Percentiles rank a stretch among this genome's conserved stretches.
Conservation (phyloP, 2,888 invertebrate species). For the Trichogramma evanescens region DNA sequence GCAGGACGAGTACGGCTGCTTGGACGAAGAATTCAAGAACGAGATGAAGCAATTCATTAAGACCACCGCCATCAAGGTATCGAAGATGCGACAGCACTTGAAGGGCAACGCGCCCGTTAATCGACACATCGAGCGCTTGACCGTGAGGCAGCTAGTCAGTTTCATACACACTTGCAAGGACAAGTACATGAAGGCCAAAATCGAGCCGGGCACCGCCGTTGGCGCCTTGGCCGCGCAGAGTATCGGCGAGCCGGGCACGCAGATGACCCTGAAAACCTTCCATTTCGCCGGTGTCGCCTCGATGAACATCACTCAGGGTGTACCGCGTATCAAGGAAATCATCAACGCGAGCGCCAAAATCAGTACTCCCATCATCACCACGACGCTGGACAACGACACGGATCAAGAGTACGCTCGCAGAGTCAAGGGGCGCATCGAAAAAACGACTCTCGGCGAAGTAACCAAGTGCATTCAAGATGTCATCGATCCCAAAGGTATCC, state of each 20-base stretch:
- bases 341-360: conserved; percentile 94
- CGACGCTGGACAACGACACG: conserved; percentile 66
- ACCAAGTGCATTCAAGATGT: conserved; percentile 78
- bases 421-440: conserved; percentile 92
- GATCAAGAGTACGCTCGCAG: conserved; percentile 82
- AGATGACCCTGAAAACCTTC: conserved; percentile 99
- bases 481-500: conserved; percentile 76
- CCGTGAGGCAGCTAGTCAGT: conserved; percentile 63
- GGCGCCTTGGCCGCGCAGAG: conserved; percentile 96
- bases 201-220: conserved; percentile 94
- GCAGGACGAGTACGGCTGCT: conserved; percentile 45
- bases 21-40: conserved; percentile 64
- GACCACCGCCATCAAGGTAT: conserved; percentile 48
- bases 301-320: conserved; percentile 96
- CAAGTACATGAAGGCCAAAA: conserved; percentile 80
- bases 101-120: conserved; percentile 24
- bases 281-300: conserved; percentile 99
- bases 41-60: conserved; percentile 65
- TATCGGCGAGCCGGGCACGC: conserved; percentile 98
- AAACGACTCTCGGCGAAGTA: conserved; percentile 88
- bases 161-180: conserved; percentile 76
- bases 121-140: conserved; percentile 52
- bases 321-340: conserved; percentile 90
- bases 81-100: conserved; percentile 43
- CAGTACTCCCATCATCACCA: conserved; percentile 94